These are phyloP conservation scores for Mormoops blainvillei DNA, from an alignment of 2,113 vertebrate species.

Conservation along the genomic window DNA sequence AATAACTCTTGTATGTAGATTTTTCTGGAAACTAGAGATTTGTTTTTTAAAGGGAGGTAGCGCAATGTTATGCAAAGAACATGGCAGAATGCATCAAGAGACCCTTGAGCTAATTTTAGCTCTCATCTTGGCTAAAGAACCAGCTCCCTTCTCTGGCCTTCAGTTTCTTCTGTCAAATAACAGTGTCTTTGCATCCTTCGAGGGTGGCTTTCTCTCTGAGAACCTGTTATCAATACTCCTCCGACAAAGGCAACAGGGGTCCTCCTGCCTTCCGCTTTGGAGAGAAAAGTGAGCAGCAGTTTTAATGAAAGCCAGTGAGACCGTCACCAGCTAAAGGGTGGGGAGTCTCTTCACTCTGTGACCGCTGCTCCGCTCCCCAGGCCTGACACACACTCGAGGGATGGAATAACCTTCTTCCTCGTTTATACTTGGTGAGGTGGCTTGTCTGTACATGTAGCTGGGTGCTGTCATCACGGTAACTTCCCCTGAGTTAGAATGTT, in stretches of 20 bases:
- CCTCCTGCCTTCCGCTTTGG: neutral
- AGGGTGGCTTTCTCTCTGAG: neutral
- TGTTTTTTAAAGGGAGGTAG: neutral
- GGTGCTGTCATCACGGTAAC: fast-evolving
- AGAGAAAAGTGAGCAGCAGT: neutral
- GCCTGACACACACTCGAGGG: neutral
- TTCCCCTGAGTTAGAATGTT: neutral
- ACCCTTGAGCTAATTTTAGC: neutral
- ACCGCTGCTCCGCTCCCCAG: neutral
- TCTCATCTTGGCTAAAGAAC: neutral
- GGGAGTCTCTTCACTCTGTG: neutral
- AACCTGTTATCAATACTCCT: neutral
- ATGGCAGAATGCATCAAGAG: neutral
- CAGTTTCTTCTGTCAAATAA: neutral
- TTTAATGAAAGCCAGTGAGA: too few species aligned
- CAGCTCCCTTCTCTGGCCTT: neutral
- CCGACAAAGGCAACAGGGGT: neutral
- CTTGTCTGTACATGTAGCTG: neutral
- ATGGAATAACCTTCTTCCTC: neutral
- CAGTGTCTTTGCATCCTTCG: neutral
- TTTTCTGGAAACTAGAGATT: slow-evolving; percentile 6
- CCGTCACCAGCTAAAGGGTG: neutral
- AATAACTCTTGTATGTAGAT: slow-evolving; percentile 39
- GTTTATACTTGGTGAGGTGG: neutral
- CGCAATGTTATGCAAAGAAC: neutral